Percentiles rank a stretch among this genome's conserved stretches.
These are phyloP conservation scores for Diaphora mendica DNA, from an alignment of 2,888 invertebrate species.

Conservation along the genomic window DNA sequence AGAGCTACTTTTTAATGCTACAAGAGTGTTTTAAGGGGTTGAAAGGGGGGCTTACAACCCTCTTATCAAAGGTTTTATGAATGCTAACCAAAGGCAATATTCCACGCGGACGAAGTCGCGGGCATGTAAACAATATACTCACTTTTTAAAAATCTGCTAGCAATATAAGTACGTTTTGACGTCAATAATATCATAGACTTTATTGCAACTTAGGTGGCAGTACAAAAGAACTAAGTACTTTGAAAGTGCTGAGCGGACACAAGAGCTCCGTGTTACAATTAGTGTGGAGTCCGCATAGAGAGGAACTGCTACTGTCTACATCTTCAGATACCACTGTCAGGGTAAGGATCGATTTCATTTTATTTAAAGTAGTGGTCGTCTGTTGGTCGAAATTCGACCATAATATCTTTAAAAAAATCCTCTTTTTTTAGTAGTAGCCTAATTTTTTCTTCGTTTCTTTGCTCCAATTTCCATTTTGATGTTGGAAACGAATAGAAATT, in stretches of 20 bases:
- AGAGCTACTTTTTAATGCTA: too few relatives aligned
- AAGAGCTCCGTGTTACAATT: constrained; percentile 83
- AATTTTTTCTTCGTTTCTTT: too few relatives aligned
- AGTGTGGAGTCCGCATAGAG: constrained; percentile 90
- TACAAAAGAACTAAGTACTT: constrained; percentile 56
- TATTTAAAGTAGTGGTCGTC: background rate
- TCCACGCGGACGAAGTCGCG: too few relatives aligned
- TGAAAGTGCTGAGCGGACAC: constrained; percentile 83
- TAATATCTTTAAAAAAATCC: background rate
- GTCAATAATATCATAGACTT: background rate
- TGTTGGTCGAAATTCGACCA: too few relatives aligned
- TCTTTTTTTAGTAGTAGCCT: background rate
- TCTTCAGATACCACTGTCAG: constrained; percentile 90
- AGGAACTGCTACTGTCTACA: constrained; percentile 88
- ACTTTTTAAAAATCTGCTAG: background rate
- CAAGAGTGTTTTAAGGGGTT: too few relatives aligned
- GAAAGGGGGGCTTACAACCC: too few relatives aligned
- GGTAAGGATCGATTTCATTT: constrained; percentile 71
- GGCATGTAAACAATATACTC: too few relatives aligned
- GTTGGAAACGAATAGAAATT: too few relatives aligned
- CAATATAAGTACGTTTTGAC: background rate
- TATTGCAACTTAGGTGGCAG: constrained; percentile 56
- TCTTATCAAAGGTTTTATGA: too few relatives aligned
- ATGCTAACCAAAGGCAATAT: too few relatives aligned
- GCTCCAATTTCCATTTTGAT: too few relatives aligned